These are phyloP conservation scores for Anthopleura xanthogrammica DNA, from an alignment of 92 coral and sea anemone species.

Conservation along the genomic window DNA sequence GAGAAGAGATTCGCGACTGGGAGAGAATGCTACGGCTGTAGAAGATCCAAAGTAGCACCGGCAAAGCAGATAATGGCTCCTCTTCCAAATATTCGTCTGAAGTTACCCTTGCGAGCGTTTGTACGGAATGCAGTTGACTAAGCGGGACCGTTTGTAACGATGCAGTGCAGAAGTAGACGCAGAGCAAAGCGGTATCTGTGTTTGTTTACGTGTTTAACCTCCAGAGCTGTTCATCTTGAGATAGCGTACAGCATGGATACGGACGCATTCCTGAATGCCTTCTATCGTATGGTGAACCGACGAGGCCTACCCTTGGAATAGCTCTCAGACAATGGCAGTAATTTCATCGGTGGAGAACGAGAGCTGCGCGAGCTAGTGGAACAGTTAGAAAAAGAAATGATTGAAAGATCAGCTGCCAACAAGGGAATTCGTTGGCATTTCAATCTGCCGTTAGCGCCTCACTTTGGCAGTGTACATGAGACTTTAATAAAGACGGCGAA, in stretches of 20 bases:
- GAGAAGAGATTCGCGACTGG: constrained; percentile 66
- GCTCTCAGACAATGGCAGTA: constrained; percentile 59
- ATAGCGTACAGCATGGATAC: constrained; percentile 55
- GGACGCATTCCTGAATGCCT: constrained; percentile 50
- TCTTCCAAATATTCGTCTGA: constrained; percentile 50
- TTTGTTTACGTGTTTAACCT: constrained; percentile 49
- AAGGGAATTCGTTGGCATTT: constrained; percentile 49
- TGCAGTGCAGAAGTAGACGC: constrained; percentile 56
- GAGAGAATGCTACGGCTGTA: constrained; percentile 57
- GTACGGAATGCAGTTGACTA: constrained; percentile 52
- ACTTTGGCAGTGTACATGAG: constrained; percentile 60
- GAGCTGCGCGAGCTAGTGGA: constrained; percentile 46
- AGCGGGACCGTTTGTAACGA: constrained; percentile 50
- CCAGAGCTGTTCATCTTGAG: constrained; percentile 60
- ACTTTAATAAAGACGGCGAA: constrained; percentile 57
- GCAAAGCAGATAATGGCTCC: constrained; percentile 75
- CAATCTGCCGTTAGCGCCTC: constrained; percentile 57
- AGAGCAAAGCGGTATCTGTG: constrained; percentile 57
- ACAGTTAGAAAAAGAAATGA: constrained; percentile 41
- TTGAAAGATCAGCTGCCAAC: constrained; percentile 49
- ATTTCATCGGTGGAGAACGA: constrained; percentile 57
- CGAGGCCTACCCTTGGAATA: constrained; percentile 49
- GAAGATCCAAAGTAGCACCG: constrained; percentile 35
- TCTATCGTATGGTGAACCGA: constrained; percentile 53
- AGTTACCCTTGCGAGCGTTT: constrained; percentile 45